Percentiles rank a stretch among this genome's conserved stretches.
These are phyloP conservation scores for Megaceryle alcyon DNA, from an alignment of 2,797 vertebrate species.

Conservation along the genomic window DNA sequence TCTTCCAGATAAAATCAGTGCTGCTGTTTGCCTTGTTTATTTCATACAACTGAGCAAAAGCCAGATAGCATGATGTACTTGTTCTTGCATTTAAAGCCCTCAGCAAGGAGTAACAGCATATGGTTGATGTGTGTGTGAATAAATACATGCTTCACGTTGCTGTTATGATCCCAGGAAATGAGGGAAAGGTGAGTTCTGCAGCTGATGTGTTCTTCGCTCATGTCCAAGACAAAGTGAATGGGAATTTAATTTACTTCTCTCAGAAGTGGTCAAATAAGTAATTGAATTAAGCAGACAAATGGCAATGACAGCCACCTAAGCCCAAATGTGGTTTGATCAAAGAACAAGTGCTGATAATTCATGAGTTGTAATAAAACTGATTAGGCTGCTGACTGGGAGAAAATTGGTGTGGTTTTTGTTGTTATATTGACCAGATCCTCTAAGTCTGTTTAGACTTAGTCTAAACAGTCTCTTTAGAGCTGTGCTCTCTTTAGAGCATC, in stretches of 20 bases:
- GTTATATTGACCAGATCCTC: slow-evolving; percentile 6
- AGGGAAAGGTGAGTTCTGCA: background rate
- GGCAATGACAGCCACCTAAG: background rate
- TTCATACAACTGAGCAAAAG: background rate
- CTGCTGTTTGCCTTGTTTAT: background rate
- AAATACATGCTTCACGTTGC: background rate
- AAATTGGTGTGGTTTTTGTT: background rate
- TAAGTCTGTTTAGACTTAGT: background rate
- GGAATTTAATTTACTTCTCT: slow-evolving; percentile 15
- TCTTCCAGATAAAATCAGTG: background rate
- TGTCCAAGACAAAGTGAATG: background rate
- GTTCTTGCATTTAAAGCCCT: background rate
- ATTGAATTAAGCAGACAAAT: slow-evolving; percentile 16
- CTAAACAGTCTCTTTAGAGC: background rate
- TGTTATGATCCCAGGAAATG: background rate
- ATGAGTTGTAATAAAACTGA: background rate
- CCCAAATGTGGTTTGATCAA: background rate
- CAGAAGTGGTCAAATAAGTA: slow-evolving; percentile 12
- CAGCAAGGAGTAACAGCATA: background rate
- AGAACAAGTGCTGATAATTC: background rate
- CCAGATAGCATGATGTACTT: background rate
- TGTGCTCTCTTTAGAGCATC: background rate
- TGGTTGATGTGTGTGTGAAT: background rate
- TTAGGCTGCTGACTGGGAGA: background rate
- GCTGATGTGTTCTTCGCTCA: background rate